These are phyloP conservation scores for Rhinogobius similis DNA, from an alignment of 2,113 vertebrate species.

Conservation along the genomic window DNA sequence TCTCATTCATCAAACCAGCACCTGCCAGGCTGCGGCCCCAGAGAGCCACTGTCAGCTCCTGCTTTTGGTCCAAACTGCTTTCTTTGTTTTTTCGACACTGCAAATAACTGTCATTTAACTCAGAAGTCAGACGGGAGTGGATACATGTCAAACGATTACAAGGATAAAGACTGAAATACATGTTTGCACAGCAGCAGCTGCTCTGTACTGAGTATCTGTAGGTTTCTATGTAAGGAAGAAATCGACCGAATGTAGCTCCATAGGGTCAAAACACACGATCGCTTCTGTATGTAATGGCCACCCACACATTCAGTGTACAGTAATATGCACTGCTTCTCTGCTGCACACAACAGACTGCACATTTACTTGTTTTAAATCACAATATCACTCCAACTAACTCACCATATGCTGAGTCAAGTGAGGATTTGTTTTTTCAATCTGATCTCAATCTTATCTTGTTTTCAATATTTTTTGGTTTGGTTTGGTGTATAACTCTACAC, in stretches of 20 bases:
- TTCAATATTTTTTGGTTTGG: not conserved
- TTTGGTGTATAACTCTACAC: not conserved
- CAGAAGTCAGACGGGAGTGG: slow-evolving; percentile 45
- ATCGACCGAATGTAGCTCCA: not conserved
- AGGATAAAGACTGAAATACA: not conserved
- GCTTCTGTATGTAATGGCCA: not conserved
- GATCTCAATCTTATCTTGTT: not conserved
- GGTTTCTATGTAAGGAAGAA: not conserved
- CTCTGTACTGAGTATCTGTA: not conserved
- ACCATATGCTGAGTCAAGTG: not conserved
- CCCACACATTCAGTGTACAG: not conserved
- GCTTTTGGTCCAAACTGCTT: slow-evolving; percentile 14
- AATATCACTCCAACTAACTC: not conserved
- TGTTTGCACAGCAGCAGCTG: not conserved
- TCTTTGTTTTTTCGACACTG: slow-evolving; percentile 49
- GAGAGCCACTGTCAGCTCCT: slow-evolving; percentile 47
- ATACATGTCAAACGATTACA: slow-evolving; percentile 24
- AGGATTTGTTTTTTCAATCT: not conserved
- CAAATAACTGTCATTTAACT: slow-evolving; percentile 52
- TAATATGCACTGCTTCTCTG: too few relatives aligned
- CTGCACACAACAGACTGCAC: not conserved
- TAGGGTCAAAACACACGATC: not conserved
- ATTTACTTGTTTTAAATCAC: not conserved
- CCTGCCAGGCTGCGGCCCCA: slow-evolving; percentile 59
- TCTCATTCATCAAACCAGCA: slow-evolving; percentile 71